Evolutionary conservation across 2,113 vertebrate species (phyloP), one percentile per base, ranked within the genome.

Genomic region (Trochalopteron elliotii): DNA sequence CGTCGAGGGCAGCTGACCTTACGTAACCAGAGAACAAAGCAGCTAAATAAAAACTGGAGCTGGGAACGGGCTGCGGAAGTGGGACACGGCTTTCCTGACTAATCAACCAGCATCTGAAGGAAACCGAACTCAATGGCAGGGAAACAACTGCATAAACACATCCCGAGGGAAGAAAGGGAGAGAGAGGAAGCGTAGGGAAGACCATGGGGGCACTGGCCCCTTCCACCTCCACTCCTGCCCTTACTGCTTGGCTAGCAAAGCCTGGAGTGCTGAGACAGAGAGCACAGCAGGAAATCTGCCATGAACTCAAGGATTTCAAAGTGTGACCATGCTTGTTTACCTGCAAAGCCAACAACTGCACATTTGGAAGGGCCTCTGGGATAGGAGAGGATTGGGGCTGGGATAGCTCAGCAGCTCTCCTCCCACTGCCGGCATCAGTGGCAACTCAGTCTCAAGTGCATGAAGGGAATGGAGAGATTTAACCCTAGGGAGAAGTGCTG

Each of bases 111-210:
- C 80, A 83, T 71, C 81, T 82, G 77, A 93, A 97, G 96, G 95
- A 97, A 98, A 95, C 84, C 2, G 0, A 67, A 64, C 89, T 96
- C 81, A 75, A 76, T 63, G 91, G 96, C 81, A 86, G 78, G 94
- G 97, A 97, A 96, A 87, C 82, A 70, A 93, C 76, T 90, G 93
- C 91, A 86, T 86, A 96, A 96, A 97, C 96, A 97, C 83, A 86
- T 96, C 92, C 91, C 33, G 13, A 56, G 90, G 93, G 85, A 96
- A 90, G 87, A 93, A 95, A 57, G 24, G 72, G 64, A 94, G 79
- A 4, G 39, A 78, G 65, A 96, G 96, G 94, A 97, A 94, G 89
- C 0, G 9, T 5, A 17, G 86, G 56, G 33, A 96, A 91, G 67
- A 79, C 67, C 45, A 27, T 0, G 7, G 83, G 10, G 33, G 44